Evolutionary conservation across 1,140 invertebrate species (phyloP).

Genomic region (Anoplophora glabripennis): DNA sequence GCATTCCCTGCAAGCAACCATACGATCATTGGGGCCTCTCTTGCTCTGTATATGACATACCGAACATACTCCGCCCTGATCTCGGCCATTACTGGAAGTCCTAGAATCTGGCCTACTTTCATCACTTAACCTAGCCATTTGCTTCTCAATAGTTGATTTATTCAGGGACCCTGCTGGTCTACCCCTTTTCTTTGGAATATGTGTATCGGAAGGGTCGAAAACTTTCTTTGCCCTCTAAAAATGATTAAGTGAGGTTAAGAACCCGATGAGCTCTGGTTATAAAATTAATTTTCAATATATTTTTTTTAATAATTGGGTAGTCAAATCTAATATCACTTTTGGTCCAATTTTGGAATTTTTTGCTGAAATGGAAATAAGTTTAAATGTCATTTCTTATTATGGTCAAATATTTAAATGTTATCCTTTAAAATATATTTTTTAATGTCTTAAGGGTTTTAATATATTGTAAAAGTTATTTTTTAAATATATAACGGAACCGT

Average conservation of each 20-base stretch:
- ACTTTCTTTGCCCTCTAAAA: constrained; percentile 64
- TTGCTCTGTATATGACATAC: constrained; percentile 57
- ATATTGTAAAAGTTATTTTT: background rate
- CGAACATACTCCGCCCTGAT: constrained; percentile 57
- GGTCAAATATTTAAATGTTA: no score
- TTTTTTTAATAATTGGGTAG: background rate
- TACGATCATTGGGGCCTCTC: constrained; percentile 60
- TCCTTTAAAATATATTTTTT: no score
- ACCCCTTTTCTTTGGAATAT: constrained; percentile 65
- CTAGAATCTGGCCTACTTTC: constrained; percentile 45
- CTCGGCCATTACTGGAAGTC: constrained; percentile 50
- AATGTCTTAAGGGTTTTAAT: no score
- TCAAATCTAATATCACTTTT: background rate
- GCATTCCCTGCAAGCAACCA: constrained; percentile 76
- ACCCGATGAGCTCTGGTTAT: background rate
- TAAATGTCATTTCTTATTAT: no score
- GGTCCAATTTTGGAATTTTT: no score
- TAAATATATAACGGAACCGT: background rate
- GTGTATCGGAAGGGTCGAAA: constrained; percentile 75
- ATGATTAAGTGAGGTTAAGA: constrained; percentile 5
- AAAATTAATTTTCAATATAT: background rate
- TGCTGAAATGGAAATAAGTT: no score
- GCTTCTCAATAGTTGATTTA: constrained; percentile 56
- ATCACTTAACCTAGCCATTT: constrained; percentile 33
- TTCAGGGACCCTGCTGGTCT: constrained; percentile 59